These are phyloP conservation scores for Trachelus troglodyta DNA, from an alignment of 2,888 invertebrate genomes.

Conservation along the genomic window DNA sequence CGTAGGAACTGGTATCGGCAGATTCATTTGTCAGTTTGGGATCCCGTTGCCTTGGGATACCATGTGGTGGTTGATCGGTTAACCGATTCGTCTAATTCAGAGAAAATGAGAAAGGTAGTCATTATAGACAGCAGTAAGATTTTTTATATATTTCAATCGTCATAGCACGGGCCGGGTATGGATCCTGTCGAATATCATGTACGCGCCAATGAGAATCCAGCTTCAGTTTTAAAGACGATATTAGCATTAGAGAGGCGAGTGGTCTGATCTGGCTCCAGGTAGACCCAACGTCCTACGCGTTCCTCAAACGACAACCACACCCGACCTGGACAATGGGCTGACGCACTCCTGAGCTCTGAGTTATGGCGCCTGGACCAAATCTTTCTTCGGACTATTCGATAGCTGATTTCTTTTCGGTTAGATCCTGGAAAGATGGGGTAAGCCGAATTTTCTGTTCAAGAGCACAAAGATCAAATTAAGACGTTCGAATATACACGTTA, in stretches of 20 bases:
- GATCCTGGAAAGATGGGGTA: neutral
- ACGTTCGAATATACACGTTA: too few species aligned
- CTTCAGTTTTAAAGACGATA: constrained; percentile 43
- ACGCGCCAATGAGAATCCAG: neutral
- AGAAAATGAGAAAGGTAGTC: neutral
- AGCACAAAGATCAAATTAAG: neutral
- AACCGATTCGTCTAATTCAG: neutral
- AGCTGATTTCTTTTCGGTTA: neutral
- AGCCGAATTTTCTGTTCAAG: neutral
- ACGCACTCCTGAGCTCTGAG: constrained; percentile 39
- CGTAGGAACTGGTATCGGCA: constrained; percentile 51
- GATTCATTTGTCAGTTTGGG: constrained; percentile 56
- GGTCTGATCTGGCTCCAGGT: constrained; percentile 41
- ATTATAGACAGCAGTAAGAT: neutral
- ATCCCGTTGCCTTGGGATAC: neutral
- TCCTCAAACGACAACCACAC: constrained; percentile 55
- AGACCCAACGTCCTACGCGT: constrained; percentile 55
- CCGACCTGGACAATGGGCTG: constrained; percentile 54
- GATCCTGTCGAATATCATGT: neutral
- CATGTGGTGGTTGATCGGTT: neutral
- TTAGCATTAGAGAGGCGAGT: constrained; percentile 47
- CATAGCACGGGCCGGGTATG: neutral
- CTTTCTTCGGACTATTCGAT: neutral
- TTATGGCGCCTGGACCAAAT: neutral
- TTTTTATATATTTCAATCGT: neutral